These are phyloP conservation scores for Narcine bancroftii DNA, from an alignment of 2,113 vertebrate genomes.

Conservation along the genomic window DNA sequence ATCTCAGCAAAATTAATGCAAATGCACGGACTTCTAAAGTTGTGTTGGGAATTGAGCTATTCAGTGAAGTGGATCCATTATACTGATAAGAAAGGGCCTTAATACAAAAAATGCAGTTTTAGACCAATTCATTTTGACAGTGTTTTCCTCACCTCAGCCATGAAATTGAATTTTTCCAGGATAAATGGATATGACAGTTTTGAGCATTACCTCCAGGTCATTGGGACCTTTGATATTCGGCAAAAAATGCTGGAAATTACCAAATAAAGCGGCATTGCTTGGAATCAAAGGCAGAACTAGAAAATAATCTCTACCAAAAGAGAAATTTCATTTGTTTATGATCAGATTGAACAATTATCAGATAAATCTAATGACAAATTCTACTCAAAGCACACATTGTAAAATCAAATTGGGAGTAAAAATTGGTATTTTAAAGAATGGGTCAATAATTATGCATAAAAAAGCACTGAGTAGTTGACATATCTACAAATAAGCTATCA, in stretches of 20 bases:
- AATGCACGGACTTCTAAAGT: no score
- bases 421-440: not conserved
- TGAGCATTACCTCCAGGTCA: not conserved
- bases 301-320: not conserved
- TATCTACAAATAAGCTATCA: not conserved
- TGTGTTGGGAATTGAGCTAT: not conserved
- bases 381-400: not conserved
- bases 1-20: no score
- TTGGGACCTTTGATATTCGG: not conserved
- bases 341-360: not conserved
- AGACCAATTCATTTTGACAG: not conserved
- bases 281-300: not conserved
- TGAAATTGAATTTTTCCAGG: not conserved
- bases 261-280: not conserved
- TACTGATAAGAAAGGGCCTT: not conserved
- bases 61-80: not conserved
- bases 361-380: not conserved
- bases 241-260: not conserved
- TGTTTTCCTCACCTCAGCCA: not conserved
- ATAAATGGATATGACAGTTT: not conserved
- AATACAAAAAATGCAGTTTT: not conserved
- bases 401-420: not conserved
- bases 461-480: not conserved
- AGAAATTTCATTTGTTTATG: not conserved
- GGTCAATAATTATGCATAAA: not conserved